Conservation (phyloP, 2,113 vertebrate species). For the Rhodinocichla rosea region DNA sequence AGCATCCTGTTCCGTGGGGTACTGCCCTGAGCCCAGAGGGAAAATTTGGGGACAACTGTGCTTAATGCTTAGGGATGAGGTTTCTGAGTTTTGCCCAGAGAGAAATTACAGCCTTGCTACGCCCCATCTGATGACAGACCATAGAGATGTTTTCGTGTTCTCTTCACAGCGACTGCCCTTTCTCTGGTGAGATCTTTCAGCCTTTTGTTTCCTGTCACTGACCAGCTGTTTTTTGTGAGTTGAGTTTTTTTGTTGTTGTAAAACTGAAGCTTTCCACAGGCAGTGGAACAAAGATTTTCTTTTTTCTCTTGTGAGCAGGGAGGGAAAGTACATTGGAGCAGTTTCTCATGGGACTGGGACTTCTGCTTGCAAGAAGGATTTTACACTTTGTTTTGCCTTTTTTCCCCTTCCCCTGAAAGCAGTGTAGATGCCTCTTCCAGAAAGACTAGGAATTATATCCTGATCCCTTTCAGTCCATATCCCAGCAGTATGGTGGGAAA, state of each 20-base stretch:
- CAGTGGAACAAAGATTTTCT: slow-evolving; percentile 47
- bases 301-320: slow-evolving; percentile 41
- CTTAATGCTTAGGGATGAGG: neutral
- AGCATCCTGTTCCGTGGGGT: neutral
- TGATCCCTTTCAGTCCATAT: neutral
- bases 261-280: slow-evolving; percentile 42
- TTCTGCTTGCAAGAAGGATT: slow-evolving; percentile 38
- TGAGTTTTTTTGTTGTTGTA: slow-evolving; percentile 39
- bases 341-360: slow-evolving; percentile 47
- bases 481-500: slow-evolving; percentile 28
- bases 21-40: neutral
- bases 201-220: slow-evolving; percentile 48
- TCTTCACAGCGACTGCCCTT: neutral
- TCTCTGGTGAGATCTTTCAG: slow-evolving; percentile 25
- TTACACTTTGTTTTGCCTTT: slow-evolving; percentile 28
- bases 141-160: neutral
- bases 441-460: neutral
- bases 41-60: neutral
- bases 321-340: neutral
- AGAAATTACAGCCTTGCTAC: neutral
- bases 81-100: neutral
- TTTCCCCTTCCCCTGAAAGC: neutral
- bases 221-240: slow-evolving; percentile 51
- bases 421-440: neutral
- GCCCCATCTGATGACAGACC: neutral